Base-by-base conservation (phyloP, 2,888 invertebrate genomes). In the Thymelicus acteon region DNA sequence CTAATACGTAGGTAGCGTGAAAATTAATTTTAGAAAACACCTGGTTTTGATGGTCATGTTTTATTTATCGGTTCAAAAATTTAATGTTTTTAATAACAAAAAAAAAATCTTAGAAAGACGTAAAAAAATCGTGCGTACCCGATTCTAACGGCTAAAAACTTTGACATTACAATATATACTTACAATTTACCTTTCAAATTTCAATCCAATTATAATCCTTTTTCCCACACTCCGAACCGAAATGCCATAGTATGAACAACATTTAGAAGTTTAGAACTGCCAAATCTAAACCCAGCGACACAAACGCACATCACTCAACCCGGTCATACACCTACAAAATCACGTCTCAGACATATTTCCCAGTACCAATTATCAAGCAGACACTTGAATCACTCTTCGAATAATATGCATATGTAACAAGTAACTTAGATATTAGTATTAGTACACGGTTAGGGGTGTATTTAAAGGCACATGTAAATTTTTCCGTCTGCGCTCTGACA, bases 381-480 rank as follows among this genome's bases (percentile, higher is more conserved):
- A 70, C 70, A 69, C 57, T 37, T 57, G 44, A 44, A 44, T 44
- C 44, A 8, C 44, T 12, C 12, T 44, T 44, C 44, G 44, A 44
- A 44, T 31, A 31, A 31, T 31, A 31, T 49, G 44, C 37, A 61
- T 61, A 54, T 54, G 52, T 52, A n/a, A 67, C 49, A n/a, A 31
- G 31, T 31, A 31, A 31, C 31, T 31, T 2, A 31, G 31, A 31
- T 31, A 31, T 31, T 37, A 54, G 7, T 75, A 76, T 49, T 52
- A 73, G 78, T 58, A 80, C 84, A 80, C 80, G 79, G 47, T 24
- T 19, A 64, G 57, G 58, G 57, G 19, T 52, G 70, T 60, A 78
- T 79, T 83, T 84, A 81, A 85, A 85, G 85, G 86, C 83, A 86
- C 83, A 83, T 84, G 78, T 78, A 78, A 84, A 88, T 89, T 89